Evolutionary conservation across 2,113 vertebrate species (phyloP), one percentile per base, ranked within the genome.

Genomic region (Pseudopodoces humilis): DNA sequence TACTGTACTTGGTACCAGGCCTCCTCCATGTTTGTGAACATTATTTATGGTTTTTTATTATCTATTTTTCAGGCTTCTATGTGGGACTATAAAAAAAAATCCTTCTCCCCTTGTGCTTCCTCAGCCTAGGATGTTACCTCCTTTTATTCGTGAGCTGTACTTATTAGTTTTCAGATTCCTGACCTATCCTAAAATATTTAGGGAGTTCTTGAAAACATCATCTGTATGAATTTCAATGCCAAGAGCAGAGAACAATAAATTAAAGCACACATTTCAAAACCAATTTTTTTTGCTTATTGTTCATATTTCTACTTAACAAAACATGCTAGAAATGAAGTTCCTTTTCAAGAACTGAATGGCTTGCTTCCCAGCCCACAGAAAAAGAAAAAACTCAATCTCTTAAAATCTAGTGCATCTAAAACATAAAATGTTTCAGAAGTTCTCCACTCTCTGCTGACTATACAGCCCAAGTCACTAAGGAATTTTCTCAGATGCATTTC

Each of bases 171-270:
- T 85, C 62, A 89, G 94, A 93, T 89, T 91, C 93, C 62, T 92
- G 35, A 71, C 78, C 62, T 71, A 75, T 39, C 35, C 60, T 78
- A 71, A 88, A 92, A 64, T 68, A 91, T 67, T 83, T 93, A 88
- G 77, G 91, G 72, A 95, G 86, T 88, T 94, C 80, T 83, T 91
- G 72, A 85, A 95, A 95, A 68, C 13, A 79, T 78, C 41, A 82
- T 56, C 47, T 56, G 20, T 71, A 64, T 41, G 52, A 63, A 55
- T 64, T 84, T 91, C 53, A 50, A 49, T 71, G 74, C 80, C 74
- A 97, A 86, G 37, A 43, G 15, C 44, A 82, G 33, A 80, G 53
- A 89, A 88, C 18, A 90, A 86, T 76, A 94, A 88, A 92, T 95
- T 60, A 84, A 79, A 83, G 11, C 30, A 47, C 49, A 60, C 9